A percentile compares a stretch with the other conserved stretches of the same genome.
Evolutionary conservation across 2,113 vertebrate genomes (phyloP).

Genomic region (Corythornis cristatus): DNA sequence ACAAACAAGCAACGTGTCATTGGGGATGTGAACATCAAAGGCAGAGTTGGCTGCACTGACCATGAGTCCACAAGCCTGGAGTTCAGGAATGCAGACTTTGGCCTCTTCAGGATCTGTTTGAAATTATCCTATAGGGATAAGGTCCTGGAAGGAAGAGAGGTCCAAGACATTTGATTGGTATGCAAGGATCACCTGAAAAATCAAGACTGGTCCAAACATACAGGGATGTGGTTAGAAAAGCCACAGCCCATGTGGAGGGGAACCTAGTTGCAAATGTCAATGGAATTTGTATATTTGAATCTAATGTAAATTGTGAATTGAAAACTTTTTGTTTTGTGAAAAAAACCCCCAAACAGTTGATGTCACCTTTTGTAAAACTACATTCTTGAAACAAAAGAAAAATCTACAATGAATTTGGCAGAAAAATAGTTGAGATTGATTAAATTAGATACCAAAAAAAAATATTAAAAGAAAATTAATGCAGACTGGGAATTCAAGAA

Average conservation of each 20-base stretch:
- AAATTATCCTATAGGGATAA: not conserved
- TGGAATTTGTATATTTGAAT: not conserved
- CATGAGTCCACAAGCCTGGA: not conserved
- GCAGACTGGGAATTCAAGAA: not conserved
- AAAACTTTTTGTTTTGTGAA: not conserved
- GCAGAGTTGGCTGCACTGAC: not conserved
- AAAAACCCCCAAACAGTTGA: not conserved
- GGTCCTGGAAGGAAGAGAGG: not conserved
- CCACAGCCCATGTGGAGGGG: not conserved
- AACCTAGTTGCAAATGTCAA: not conserved
- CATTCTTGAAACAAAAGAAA: not conserved
- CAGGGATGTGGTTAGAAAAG: not conserved
- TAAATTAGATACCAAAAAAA: not conserved
- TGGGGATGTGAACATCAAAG: not conserved
- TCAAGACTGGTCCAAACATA: not conserved
- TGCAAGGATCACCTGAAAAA: not conserved
- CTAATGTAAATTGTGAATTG: not conserved
- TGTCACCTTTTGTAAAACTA: not conserved
- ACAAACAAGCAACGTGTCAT: not conserved
- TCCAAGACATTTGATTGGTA: not conserved
- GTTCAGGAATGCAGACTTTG: not conserved
- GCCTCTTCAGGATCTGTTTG: not conserved
- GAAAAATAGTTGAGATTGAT: not conserved
- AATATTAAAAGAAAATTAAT: not conserved
- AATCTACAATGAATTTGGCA: not conserved